Conservation (phyloP, 1,140 invertebrate species). For the Physella acuta region DNA sequence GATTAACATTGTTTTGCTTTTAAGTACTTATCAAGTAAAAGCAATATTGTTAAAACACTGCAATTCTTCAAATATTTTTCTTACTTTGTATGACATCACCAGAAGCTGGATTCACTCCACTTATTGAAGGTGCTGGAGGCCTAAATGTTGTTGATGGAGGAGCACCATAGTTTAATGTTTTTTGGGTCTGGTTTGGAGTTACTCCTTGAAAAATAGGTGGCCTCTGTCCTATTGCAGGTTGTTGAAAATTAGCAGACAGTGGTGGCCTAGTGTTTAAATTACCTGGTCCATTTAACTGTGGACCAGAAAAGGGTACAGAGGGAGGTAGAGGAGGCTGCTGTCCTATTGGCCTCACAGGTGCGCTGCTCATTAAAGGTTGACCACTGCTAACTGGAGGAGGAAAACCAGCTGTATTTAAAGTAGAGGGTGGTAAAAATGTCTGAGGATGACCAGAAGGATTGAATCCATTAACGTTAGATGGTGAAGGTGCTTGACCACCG, state of each 20-base stretch:
- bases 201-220: background rate
- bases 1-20: too few relatives aligned
- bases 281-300: constrained; percentile 8
- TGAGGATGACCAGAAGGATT: background rate
- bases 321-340: background rate
- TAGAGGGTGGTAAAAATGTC: background rate
- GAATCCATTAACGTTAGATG: constrained; percentile 23
- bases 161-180: background rate
- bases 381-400: background rate
- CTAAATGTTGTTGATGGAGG: background rate
- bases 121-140: background rate
- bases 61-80: too few relatives aligned
- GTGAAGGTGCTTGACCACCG: background rate
- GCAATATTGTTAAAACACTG: too few relatives aligned
- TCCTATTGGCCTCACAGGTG: background rate
- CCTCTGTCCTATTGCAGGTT: background rate
- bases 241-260: background rate
- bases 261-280: constrained; percentile 12
- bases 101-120: background rate
- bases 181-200: too few relatives aligned
- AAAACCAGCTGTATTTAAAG: background rate
- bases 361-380: background rate
- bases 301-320: background rate
- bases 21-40: too few relatives aligned
- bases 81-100: background rate